Base-by-base conservation (phyloP, 2,888 invertebrate genomes). In the Thymelicus sylvestris region DNA sequence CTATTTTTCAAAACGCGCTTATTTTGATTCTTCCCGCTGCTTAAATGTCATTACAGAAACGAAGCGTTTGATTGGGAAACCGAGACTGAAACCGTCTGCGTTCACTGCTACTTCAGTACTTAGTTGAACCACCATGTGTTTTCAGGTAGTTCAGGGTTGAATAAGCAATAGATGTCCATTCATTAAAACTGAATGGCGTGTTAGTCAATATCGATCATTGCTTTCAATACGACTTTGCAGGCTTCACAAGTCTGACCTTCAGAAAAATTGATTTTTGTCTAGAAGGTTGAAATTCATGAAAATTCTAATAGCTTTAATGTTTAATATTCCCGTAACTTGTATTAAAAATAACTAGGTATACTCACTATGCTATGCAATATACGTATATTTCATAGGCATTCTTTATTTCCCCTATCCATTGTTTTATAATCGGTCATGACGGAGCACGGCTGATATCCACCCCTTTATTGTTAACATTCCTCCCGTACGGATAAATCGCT, bases 81-180 rank as follows among this genome's bases (percentile, higher is more conserved):
- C 44, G 44, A 55, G 44, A 70, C 41, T 19, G 55, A 41, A 70
- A 31, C 67, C 60, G 65, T 70, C 70, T 24, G 15, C 41, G 62
- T 39, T 79, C 77, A 77, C 74, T 81, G 80, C 77, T 75, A 82
- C 81, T 83, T 81, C 80, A 80, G 77, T 78, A 82, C 78, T 76
- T 74, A 74, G 76, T 74, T 77, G 80, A 74, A 75, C 78, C 74
- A 76, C 77, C 71, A 81, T 82, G 83, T 80, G 80, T 78, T 78
- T 70, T 71, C 71, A 62, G 52, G 66, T 81, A 83, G 87, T 90
- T 92, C 92, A 92, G 87, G 92, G 92, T 82, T 90, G 81, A 83
- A 86, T 80, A 68, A 80, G 77, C 82, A 89, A 92, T 92, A 91
- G 92, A 91, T 92, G 83, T 70, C 73, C 78, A 80, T 86, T 84